phyloP scores from a whole-genome alignment of 2,113 vertebrate genomes.

The Cavia porcellus region DNA sequence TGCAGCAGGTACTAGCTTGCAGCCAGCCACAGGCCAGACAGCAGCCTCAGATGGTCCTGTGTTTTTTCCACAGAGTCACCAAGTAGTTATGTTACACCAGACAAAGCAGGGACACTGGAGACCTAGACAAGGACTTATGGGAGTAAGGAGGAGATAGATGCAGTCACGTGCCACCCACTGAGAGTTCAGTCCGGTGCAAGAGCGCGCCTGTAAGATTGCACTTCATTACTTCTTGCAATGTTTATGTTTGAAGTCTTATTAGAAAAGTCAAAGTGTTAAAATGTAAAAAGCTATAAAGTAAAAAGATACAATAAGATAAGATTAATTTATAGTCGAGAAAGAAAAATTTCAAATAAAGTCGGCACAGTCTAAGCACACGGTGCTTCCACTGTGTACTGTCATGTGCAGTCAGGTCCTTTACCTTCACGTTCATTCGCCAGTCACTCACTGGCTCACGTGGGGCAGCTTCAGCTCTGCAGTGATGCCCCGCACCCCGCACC shows the following conservation, averaged over 20 bases:
- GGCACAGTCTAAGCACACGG: neutral
- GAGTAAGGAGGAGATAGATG: neutral
- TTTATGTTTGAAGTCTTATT: neutral
- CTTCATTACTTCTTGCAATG: neutral
- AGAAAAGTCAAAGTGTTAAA: neutral
- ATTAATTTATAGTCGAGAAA: neutral
- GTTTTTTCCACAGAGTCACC: neutral
- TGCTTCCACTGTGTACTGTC: neutral
- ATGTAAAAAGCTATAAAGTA: neutral
- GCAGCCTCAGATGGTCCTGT: neutral
- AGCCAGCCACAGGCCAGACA: accelerated
- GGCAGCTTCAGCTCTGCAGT: neutral
- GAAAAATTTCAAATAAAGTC: neutral
- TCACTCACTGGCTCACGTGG: neutral
- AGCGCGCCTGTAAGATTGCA: neutral
- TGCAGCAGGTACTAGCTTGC: neutral
- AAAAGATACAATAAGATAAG: neutral
- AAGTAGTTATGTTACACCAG: too few relatives aligned
- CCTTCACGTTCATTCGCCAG: neutral
- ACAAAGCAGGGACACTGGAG: neutral
- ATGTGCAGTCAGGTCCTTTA: neutral
- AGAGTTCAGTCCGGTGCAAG: neutral
- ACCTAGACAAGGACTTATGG: neutral
- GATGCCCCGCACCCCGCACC: neutral
- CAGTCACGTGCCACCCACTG: neutral